Evolutionary conservation across 2,797 vertebrate genomes (phyloP).

Genomic region (Poecilia picta): DNA sequence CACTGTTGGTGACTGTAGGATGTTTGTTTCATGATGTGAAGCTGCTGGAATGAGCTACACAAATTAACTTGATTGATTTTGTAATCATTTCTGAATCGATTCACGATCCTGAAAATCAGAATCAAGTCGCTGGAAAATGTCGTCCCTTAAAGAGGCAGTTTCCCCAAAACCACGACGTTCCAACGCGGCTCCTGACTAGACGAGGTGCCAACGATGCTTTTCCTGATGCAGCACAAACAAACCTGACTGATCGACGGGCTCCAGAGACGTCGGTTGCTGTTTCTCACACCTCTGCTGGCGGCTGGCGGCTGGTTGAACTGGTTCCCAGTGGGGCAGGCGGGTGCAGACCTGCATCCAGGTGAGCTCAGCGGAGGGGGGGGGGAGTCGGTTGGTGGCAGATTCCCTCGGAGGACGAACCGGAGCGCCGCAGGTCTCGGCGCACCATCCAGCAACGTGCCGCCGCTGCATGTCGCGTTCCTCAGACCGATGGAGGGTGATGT

Average conservation of each 20-base stretch:
- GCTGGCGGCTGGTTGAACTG: conserved; percentile 2
- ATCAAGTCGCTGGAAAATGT: no score
- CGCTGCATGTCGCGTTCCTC: background rate
- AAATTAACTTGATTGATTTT: no score
- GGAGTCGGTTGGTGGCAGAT: background rate
- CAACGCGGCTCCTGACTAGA: no score
- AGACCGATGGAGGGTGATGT: background rate
- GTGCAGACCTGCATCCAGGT: conserved; percentile 13
- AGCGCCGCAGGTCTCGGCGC: background rate
- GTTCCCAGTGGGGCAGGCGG: conserved; percentile 16
- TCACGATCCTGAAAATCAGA: no score
- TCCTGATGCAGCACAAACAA: no score
- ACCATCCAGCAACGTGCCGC: background rate
- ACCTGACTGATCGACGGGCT: background rate
- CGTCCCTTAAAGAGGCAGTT: no score
- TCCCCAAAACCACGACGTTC: no score
- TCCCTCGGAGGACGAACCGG: background rate
- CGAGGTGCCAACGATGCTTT: no score
- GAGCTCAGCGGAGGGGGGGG: background rate
- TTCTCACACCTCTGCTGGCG: conserved; percentile 14
- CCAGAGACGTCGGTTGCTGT: background rate
- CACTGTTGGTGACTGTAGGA: no score
- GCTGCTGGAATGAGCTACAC: no score
- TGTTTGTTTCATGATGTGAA: no score
- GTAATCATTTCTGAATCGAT: no score